Percentiles rank a stretch among this genome's conserved stretches.
Conservation (phyloP, 92 coral and sea anemone species). For the Phenganax subtilis region DNA sequence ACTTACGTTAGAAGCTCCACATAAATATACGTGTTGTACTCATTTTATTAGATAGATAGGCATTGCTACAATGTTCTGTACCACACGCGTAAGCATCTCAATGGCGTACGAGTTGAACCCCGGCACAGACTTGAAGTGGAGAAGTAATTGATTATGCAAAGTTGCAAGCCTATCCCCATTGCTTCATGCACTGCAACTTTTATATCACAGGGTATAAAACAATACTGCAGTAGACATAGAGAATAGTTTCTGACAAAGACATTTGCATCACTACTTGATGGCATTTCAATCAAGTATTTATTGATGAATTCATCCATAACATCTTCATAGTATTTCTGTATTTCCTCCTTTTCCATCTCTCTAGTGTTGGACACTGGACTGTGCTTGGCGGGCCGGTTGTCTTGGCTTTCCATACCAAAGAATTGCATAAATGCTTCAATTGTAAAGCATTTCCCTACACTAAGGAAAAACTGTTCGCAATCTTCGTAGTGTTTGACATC, state of each 20-base stretch:
- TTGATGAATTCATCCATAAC: constrained; percentile 7
- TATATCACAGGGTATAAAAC: constrained; percentile 32
- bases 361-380: constrained; percentile 33
- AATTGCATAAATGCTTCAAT: constrained; percentile 48
- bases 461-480: constrained; percentile 47
- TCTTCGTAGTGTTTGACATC: constrained; percentile 48
- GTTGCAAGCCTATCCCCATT: constrained; percentile 59
- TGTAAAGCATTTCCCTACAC: constrained; percentile 45
- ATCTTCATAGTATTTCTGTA: constrained; percentile 36
- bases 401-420: constrained; percentile 46
- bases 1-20: too few species aligned
- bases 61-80: neutral
- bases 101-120: constrained; percentile 51
- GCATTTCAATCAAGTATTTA: neutral
- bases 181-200: constrained; percentile 52
- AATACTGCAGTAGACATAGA: constrained; percentile 41
- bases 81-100: constrained; percentile 51
- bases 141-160: constrained; percentile 49
- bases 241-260: constrained; percentile 48
- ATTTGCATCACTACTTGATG: neutral
- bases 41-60: too few species aligned
- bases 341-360: constrained; percentile 47
- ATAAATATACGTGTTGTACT: too few species aligned
- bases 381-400: constrained; percentile 41
- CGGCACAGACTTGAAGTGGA: constrained; percentile 53